A percentile compares a stretch with the other conserved stretches of the same genome.
Conservation (phyloP, 1,140 invertebrate genomes). For the Fopius arisanus region DNA sequence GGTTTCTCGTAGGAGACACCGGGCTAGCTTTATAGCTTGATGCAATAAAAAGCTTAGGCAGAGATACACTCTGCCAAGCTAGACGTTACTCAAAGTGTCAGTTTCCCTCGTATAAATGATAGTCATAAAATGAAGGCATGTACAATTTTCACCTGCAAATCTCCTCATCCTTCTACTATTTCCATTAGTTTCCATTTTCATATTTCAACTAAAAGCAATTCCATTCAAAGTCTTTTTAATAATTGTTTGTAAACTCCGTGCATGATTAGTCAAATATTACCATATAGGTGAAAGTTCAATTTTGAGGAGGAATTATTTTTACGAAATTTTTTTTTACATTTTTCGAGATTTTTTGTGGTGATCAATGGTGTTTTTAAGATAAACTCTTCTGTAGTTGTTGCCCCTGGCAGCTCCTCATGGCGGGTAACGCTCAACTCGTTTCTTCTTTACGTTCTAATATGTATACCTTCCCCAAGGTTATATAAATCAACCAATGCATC, state of each 20-base stretch:
- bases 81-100: neutral
- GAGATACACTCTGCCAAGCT: neutral
- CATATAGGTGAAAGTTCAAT: too few relatives aligned
- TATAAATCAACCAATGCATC: neutral
- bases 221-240: too few relatives aligned
- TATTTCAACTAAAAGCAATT: neutral
- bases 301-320: too few relatives aligned
- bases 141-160: neutral
- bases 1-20: neutral
- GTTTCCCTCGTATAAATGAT: neutral
- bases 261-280: too few relatives aligned
- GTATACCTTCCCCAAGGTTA: neutral
- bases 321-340: neutral
- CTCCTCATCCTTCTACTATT: neutral
- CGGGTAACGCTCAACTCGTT: neutral
- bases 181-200: neutral
- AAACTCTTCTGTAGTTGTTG: neutral
- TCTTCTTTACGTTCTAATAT: neutral
- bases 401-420: neutral
- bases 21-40: neutral
- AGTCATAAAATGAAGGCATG: slow-evolving; percentile 4
- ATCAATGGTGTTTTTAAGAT: neutral
- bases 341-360: neutral
- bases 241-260: too few relatives aligned
- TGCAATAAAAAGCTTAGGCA: neutral